Evolutionary conservation across 2,113 vertebrate species (phyloP).

Genomic region (Lycocorax pyrrhopterus): DNA sequence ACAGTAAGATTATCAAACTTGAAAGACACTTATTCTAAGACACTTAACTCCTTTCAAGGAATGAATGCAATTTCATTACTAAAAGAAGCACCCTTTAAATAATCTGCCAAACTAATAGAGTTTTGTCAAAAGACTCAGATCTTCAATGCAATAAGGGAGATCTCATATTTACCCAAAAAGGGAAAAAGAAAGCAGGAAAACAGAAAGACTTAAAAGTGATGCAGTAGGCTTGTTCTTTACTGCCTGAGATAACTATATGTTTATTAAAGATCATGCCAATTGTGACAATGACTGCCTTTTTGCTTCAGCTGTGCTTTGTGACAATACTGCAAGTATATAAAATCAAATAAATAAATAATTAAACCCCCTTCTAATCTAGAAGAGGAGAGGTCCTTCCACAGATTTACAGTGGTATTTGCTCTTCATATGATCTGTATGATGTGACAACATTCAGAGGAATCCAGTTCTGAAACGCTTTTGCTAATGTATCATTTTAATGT

Average conservation of each 20-base stretch:
- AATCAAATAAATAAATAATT: not conserved
- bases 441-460: not conserved
- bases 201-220: not conserved
- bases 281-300: not conserved
- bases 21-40: not conserved
- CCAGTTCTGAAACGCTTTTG: not conserved
- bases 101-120: not conserved
- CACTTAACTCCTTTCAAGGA: not conserved
- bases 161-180: not conserved
- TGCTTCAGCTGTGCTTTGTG: not conserved
- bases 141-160: not conserved
- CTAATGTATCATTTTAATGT: not conserved
- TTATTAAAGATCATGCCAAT: not conserved
- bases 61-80: not conserved
- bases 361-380: fast-evolving
- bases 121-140: not conserved
- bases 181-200: not conserved
- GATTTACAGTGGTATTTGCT: not conserved
- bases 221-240: not conserved
- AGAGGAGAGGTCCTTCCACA: not conserved
- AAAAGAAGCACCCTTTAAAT: not conserved
- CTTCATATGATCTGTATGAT: not conserved
- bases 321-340: not conserved
- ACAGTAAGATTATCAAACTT: not conserved
- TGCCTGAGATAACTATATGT: not conserved